Evolutionary conservation across 2,113 vertebrate species (phyloP).

Genomic region (Alligator mississippiensis): DNA sequence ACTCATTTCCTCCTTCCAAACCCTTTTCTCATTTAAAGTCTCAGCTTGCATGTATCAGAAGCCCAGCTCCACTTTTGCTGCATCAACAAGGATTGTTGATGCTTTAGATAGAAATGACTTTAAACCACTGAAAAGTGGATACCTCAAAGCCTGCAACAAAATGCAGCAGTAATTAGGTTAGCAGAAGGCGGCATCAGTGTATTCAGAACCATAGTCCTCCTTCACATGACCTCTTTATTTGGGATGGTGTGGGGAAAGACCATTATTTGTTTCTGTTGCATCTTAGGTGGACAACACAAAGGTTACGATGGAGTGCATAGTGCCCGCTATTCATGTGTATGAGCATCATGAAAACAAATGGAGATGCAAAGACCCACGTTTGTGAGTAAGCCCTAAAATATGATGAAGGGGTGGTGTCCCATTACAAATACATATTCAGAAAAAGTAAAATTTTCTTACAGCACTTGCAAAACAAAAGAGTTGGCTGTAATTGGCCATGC

Average conservation of each 20-base stretch:
- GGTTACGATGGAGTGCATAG: conserved; percentile 90
- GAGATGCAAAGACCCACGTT: conserved; percentile 90
- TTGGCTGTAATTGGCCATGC: not conserved
- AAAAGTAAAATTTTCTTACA: not conserved
- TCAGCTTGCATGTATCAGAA: rapidly evolving
- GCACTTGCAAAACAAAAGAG: rapidly evolving
- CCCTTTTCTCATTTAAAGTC: not conserved
- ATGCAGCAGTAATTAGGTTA: not conserved
- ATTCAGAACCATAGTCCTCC: not conserved
- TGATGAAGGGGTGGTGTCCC: rapidly evolving
- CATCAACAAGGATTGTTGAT: not conserved
- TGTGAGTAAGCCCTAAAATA: conserved; percentile 80
- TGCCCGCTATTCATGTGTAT: conserved; percentile 90
- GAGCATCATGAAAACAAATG: conserved; percentile 96
- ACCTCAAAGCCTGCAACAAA: not conserved
- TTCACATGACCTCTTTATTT: not conserved
- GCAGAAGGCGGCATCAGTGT: not conserved
- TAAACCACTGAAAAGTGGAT: rapidly evolving
- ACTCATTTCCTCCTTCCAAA: not conserved
- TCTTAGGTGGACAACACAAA: conserved; percentile 91
- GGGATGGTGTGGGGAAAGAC: not conserved
- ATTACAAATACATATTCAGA: not conserved
- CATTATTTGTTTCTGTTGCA: not conserved
- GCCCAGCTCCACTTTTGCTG: not conserved
- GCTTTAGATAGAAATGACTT: not conserved